These are phyloP conservation scores for Pachyuromys duprasi DNA, from an alignment of 2,797 vertebrate species.

Conservation along the genomic window DNA sequence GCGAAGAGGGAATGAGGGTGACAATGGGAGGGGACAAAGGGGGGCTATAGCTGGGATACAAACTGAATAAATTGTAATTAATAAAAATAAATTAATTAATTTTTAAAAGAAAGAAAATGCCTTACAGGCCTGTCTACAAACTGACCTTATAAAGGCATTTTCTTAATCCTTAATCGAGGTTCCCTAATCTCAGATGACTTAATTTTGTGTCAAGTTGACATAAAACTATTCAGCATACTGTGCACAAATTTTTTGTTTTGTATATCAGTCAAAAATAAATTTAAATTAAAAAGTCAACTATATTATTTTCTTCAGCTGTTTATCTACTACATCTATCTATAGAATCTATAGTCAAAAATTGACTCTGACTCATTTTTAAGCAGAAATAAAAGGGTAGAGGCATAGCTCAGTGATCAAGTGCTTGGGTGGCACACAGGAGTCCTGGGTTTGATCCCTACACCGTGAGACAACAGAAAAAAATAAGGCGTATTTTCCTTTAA, in stretches of 20 bases:
- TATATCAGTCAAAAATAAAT: not conserved
- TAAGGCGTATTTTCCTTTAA: not conserved
- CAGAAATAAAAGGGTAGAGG: not conserved
- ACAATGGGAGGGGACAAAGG: too few relatives aligned
- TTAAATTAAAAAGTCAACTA: constrained; percentile 1
- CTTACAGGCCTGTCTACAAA: not conserved
- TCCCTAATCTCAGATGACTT: not conserved
- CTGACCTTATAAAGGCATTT: not conserved
- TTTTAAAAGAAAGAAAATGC: not conserved
- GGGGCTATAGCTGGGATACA: too few relatives aligned
- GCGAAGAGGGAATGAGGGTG: too few relatives aligned
- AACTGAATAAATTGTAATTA: too few relatives aligned
- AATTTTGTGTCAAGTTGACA: not conserved
- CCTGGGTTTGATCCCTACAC: not conserved
- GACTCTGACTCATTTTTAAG: constrained; percentile 13
- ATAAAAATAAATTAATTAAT: too few relatives aligned
- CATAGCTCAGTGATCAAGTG: not conserved
- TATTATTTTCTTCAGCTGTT: constrained; percentile 16
- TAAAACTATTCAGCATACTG: not conserved
- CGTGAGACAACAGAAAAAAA: not conserved
- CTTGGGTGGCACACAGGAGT: not conserved
- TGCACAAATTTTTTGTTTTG: not conserved
- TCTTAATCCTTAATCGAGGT: not conserved
- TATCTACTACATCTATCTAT: not conserved
- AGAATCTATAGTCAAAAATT: not conserved